Conservation (phyloP, 2,888 invertebrate species). For the Ariolimax columbianus region DNA sequence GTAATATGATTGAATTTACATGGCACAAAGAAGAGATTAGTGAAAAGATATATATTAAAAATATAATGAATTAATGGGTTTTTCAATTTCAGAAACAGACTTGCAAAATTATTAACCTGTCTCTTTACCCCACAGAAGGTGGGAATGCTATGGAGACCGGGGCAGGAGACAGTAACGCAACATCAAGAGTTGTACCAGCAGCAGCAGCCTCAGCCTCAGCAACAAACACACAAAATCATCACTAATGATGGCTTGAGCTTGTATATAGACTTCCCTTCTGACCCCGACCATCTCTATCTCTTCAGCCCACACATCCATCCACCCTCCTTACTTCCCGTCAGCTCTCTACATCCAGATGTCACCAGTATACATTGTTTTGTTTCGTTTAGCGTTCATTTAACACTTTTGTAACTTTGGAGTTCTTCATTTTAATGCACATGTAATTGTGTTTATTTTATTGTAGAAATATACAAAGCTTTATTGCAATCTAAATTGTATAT, state of each 20-base stretch:
- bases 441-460: neutral
- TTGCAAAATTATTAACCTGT: neutral
- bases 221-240: conserved; percentile 51
- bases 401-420: conserved; percentile 1
- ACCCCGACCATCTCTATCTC: neutral
- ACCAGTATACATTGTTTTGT: neutral
- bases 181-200: conserved; percentile 21
- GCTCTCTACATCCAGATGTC: neutral
- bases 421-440: neutral
- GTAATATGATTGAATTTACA: too few relatives aligned
- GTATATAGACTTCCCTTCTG: conserved; percentile 21
- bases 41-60: too few relatives aligned
- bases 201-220: conserved; percentile 43
- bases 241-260: conserved; percentile 45
- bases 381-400: neutral
- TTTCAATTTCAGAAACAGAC: neutral
- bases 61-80: too few relatives aligned
- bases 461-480: neutral
- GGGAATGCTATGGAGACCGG: conserved; percentile 46
- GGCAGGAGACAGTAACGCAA: conserved; percentile 36
- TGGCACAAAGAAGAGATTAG: too few relatives aligned
- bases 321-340: neutral
- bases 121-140: conserved; percentile 45
- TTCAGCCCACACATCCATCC: neutral
- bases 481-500: neutral